These are phyloP conservation scores for Anas bernieri DNA, from an alignment of 2,797 vertebrate species.

Conservation along the genomic window DNA sequence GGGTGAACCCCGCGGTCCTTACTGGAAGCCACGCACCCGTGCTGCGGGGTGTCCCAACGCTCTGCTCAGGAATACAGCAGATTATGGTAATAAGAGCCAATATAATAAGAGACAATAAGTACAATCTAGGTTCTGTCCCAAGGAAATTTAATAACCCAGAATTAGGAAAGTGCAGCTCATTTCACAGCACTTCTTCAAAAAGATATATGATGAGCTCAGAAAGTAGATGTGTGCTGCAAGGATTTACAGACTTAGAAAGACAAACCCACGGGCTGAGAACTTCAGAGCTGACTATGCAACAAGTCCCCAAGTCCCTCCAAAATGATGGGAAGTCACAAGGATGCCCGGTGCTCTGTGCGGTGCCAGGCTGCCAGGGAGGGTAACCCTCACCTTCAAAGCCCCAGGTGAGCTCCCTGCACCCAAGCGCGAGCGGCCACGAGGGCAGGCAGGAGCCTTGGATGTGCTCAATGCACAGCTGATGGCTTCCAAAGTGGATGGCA, in stretches of 20 bases:
- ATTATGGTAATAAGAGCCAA: not conserved
- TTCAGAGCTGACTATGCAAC: not conserved
- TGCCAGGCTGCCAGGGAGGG: not conserved
- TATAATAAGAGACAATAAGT: not conserved
- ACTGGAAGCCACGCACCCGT: not conserved
- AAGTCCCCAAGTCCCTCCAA: not conserved
- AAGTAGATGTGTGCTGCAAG: not conserved
- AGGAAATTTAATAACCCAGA: conserved; percentile 15
- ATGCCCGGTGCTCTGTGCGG: rapidly evolving
- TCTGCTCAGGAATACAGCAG: not conserved
- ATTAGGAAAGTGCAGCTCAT: not conserved
- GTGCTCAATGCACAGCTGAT: not conserved
- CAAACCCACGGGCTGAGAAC: not conserved
- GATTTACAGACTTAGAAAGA: not conserved
- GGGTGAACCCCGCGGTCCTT: not conserved
- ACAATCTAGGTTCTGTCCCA: not conserved
- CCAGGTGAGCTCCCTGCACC: not conserved
- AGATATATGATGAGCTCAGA: not conserved
- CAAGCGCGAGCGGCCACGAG: not conserved
- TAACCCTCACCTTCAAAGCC: not conserved
- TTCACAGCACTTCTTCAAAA: not conserved
- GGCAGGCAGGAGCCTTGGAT: not conserved
- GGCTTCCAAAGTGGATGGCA: not conserved
- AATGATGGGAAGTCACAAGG: not conserved
- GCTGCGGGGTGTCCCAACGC: not conserved